These are phyloP conservation scores for Prochilodus magdalenae DNA, from an alignment of 2,113 vertebrate species.

Conservation along the genomic window DNA sequence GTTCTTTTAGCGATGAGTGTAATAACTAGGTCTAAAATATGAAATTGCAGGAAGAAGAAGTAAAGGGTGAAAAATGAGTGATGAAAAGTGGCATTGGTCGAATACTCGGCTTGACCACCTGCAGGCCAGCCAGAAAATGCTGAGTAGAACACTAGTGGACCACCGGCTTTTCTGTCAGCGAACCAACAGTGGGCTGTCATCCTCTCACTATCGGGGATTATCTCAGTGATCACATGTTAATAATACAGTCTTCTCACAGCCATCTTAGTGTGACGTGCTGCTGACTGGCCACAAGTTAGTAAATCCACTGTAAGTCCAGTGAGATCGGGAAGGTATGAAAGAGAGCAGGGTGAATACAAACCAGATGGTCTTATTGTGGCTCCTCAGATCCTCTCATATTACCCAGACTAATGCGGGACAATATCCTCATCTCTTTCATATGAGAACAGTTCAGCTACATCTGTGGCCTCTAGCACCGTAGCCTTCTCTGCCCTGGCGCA, in stretches of 20 bases:
- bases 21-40: too few relatives aligned
- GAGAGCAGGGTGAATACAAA: neutral
- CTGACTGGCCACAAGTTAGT: neutral
- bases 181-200: too few relatives aligned
- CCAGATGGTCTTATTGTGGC: constrained; percentile 28
- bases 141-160: too few relatives aligned
- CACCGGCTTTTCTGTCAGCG: too few relatives aligned
- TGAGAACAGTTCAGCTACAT: neutral
- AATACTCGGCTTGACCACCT: too few relatives aligned
- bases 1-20: too few relatives aligned
- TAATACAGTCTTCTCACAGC: neutral
- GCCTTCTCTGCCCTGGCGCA: neutral
- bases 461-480: neutral
- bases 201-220: too few relatives aligned
- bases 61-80: too few relatives aligned
- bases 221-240: neutral
- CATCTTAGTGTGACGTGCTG: neutral
- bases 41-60: too few relatives aligned
- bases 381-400: constrained; percentile 19
- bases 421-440: neutral
- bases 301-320: constrained; percentile 21
- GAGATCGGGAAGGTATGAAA: constrained; percentile 20
- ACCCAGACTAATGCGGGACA: neutral
- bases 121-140: too few relatives aligned
- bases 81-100: too few relatives aligned